A percentile compares a stretch with the other conserved stretches of the same genome.
Conservation (phyloP, 2,797 vertebrate genomes). For the Macropus fuliginosus region DNA sequence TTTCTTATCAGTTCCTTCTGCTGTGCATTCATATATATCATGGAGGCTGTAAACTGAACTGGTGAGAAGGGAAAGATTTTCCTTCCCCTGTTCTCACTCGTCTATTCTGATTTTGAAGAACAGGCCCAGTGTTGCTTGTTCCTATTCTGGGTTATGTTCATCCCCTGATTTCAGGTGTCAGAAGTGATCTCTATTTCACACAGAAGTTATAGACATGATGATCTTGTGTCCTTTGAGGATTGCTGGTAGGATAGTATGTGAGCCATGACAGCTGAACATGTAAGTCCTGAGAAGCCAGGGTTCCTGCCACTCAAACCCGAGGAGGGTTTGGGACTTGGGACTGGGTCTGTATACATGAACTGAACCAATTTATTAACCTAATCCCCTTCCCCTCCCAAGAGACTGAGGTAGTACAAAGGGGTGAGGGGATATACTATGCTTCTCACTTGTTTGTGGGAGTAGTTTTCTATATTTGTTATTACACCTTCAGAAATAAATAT, state of each 20-base stretch:
- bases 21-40: background rate
- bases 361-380: no score
- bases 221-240: background rate
- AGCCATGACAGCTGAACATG: background rate
- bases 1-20: background rate
- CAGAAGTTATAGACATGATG: background rate
- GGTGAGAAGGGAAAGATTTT: background rate
- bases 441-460: no score
- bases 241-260: background rate
- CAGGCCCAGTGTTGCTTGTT: no score
- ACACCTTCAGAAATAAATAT: no score
- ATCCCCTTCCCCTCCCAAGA: no score
- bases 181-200: background rate
- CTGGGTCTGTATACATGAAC: background rate
- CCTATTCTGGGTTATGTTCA: background rate
- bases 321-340: background rate
- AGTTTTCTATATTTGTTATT: no score
- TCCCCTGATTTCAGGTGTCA: background rate
- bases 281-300: background rate
- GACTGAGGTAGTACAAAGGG: no score
- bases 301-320: background rate
- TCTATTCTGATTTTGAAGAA: background rate
- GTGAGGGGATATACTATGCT: no score
- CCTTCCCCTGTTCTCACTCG: background rate
- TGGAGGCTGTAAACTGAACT: background rate